Percentiles rank a stretch among this genome's conserved stretches.
Conservation (phyloP, 2,888 invertebrate genomes). For the Deilephila elpenor region DNA sequence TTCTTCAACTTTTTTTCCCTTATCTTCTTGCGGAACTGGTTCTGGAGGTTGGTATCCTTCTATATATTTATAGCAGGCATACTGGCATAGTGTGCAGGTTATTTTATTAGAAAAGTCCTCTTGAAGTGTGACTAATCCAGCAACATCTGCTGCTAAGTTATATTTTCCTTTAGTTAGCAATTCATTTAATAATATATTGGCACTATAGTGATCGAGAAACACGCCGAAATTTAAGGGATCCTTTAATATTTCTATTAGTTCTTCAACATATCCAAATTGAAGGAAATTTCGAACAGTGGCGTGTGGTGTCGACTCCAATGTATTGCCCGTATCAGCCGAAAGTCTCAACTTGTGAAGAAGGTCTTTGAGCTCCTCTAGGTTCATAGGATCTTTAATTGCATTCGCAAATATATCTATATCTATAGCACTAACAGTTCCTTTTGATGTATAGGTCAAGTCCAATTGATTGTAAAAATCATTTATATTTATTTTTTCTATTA, state of each 20-base stretch:
- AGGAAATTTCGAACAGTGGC: constrained; percentile 88
- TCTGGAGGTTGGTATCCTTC: constrained; percentile 56
- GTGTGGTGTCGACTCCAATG: constrained; percentile 92
- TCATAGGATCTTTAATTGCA: constrained; percentile 80
- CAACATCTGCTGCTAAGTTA: constrained; percentile 90
- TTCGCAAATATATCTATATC: constrained; percentile 94
- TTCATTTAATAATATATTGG: constrained; percentile 92
- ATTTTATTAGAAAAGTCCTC: constrained; percentile 92
- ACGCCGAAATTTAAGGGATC: constrained; percentile 95
- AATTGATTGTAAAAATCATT: constrained; percentile 89
- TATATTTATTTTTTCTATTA: constrained; percentile 86
- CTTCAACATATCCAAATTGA: constrained; percentile 82
- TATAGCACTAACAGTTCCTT: constrained; percentile 88
- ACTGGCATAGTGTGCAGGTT: constrained; percentile 87
- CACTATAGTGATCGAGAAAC: constrained; percentile 92
- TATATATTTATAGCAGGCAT: constrained; percentile 90
- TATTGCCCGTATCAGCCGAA: constrained; percentile 88
- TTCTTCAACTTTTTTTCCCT: constrained; percentile 82
- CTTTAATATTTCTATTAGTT: constrained; percentile 89
- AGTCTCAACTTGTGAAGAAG: constrained; percentile 89
- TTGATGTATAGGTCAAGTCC: constrained; percentile 86
- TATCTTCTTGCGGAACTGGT: constrained; percentile 47
- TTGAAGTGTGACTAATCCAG: constrained; percentile 93
- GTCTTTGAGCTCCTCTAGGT: constrained; percentile 89
- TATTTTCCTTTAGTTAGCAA: constrained; percentile 89